Evolutionary conservation across 2,113 vertebrate genomes (phyloP).

Genomic region (Nestor notabilis): DNA sequence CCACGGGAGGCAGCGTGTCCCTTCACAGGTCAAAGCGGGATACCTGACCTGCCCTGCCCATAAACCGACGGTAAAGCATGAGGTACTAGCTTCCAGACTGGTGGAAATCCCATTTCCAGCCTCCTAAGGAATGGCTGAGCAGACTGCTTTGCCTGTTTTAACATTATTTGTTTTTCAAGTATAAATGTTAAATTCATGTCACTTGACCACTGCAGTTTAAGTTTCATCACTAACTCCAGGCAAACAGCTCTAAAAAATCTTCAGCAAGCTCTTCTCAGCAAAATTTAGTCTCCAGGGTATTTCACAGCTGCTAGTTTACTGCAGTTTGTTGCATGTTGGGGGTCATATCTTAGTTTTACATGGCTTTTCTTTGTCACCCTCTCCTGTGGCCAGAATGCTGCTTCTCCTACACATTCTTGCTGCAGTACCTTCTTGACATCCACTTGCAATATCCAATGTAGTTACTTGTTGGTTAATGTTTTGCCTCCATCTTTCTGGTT

Average conservation of each 20-base stretch:
- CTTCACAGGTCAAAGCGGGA: accelerated
- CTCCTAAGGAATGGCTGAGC: accelerated
- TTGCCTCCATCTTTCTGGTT: too few relatives aligned
- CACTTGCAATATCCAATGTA: accelerated
- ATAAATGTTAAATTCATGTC: accelerated
- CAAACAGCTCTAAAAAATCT: not conserved
- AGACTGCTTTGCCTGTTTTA: accelerated
- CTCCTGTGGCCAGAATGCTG: not conserved
- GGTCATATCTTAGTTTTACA: accelerated
- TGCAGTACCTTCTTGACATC: too few relatives aligned
- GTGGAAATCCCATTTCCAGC: accelerated
- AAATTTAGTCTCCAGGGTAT: accelerated
- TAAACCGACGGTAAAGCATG: not conserved
- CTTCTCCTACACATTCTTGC: accelerated
- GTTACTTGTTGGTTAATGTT: not conserved
- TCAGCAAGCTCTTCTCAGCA: accelerated
- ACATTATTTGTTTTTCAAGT: accelerated
- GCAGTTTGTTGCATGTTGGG: accelerated
- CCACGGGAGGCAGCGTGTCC: not conserved
- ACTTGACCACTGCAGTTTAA: accelerated
- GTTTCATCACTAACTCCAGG: accelerated
- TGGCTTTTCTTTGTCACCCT: not conserved
- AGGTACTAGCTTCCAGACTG: accelerated
- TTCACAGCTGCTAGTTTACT: not conserved
- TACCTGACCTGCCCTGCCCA: accelerated